Base-by-base conservation (phyloP, 2,888 invertebrate species). In the Argyresthia goedartella region DNA sequence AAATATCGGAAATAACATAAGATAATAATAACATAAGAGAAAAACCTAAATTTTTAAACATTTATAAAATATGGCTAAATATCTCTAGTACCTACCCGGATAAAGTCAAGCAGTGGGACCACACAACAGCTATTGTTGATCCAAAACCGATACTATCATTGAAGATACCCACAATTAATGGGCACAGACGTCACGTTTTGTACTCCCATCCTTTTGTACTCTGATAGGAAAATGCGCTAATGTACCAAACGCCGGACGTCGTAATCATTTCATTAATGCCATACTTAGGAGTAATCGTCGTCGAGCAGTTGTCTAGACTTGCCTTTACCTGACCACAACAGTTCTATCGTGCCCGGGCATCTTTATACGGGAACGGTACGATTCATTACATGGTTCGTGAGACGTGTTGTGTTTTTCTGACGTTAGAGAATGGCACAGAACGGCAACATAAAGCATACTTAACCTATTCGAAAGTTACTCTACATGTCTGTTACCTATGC, bases 211-310 rank as follows among this genome's bases (percentile, higher is more conserved):
- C 45, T 51, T 51, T 67, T 67, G 64, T 68, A 62, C 64, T 69
- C 62, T 69, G 69, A 76, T 80, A 73, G 67, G 65, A 72, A 76
- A 78, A 79, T 75, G 70, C 70, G 71, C 63, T 69, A 69, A 67
- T 65, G 62, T 59, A 53, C 53, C 57, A 66, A 68, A 66, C 62
- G 66, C 80, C 80, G 84, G 84, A 84, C 71, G 74, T 57, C 57
- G 75, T 80, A 81, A 82, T 81, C 75, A 76, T 81, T 71, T 63
- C 66, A 81, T 81, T 76, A 82, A 81, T 79, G 71, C 68, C 62
- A 62, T 61, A 65, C 71, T 78, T 81, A 77, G 73, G 59, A 64
- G 74, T 79, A 80, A 81, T 80, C 67, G 69, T 71, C 61, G 66
- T 61, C 64, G 67, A 61, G 63, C 61, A 59, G 67, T 64, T 61